Evolutionary conservation across 1,140 invertebrate genomes (phyloP).

Genomic region (Zophobas morio): DNA sequence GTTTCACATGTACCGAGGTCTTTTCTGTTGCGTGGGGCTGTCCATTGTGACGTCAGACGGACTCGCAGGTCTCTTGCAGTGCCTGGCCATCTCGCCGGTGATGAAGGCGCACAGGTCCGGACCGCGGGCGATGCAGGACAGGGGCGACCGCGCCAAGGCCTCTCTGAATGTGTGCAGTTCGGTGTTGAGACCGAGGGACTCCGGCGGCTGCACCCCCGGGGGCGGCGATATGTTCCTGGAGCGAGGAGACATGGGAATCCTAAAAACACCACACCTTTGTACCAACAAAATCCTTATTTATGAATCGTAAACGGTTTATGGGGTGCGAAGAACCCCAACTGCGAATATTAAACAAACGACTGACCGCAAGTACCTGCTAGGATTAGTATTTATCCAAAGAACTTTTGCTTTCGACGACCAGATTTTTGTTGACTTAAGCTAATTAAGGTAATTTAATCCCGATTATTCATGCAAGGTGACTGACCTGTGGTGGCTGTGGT

Average conservation of each 20-base stretch:
- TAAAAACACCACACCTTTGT: slow-evolving; percentile 16
- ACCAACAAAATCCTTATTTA: neutral
- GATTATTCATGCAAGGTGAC: neutral
- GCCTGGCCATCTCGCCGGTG: slow-evolving; percentile 82
- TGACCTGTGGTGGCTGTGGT: slow-evolving; percentile 60
- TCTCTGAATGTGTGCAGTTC: slow-evolving; percentile 84
- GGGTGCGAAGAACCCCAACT: too few relatives aligned
- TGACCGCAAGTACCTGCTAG: too few relatives aligned
- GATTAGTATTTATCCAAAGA: too few relatives aligned
- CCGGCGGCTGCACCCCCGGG: slow-evolving; percentile 67
- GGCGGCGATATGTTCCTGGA: slow-evolving; percentile 71
- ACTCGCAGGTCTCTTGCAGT: slow-evolving; percentile 79
- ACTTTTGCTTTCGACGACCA: too few relatives aligned
- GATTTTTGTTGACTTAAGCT: too few relatives aligned
- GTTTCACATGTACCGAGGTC: slow-evolving; percentile 69
- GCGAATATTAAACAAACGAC: too few relatives aligned
- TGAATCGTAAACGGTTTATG: too few relatives aligned
- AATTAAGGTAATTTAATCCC: neutral
- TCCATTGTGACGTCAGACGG: slow-evolving; percentile 72
- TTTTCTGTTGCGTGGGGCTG: slow-evolving; percentile 71
- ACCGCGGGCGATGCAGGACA: slow-evolving; percentile 66
- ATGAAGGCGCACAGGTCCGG: slow-evolving; percentile 84
- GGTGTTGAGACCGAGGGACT: slow-evolving; percentile 67
- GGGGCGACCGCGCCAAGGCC: slow-evolving; percentile 77
- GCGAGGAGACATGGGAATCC: slow-evolving; percentile 68